Conservation (phyloP, 2,797 vertebrate species). For the Paratrypauchen microcephalus region DNA sequence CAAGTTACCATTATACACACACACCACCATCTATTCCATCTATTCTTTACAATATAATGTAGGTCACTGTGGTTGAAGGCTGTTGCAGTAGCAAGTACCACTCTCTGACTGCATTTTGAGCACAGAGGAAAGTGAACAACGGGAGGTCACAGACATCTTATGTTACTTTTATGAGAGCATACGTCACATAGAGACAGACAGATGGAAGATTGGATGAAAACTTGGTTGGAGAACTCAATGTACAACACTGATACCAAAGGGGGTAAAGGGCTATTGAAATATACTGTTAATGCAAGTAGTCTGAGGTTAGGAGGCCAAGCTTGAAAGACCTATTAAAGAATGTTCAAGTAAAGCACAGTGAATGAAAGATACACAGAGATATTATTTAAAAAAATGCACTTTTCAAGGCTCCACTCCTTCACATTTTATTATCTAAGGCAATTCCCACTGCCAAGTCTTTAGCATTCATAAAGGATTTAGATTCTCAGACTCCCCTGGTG, state of each 20-base stretch:
- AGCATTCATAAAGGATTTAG: slow-evolving; percentile 3
- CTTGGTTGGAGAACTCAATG: slow-evolving; percentile 22
- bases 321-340: slow-evolving; percentile 49
- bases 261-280: slow-evolving; percentile 13
- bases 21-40: no score
- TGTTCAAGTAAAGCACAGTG: slow-evolving; percentile 35
- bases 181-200: slow-evolving; percentile 8
- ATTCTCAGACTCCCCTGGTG: not conserved
- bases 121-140: not conserved
- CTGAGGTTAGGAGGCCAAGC: slow-evolving; percentile 45
- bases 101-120: slow-evolving; percentile 1
- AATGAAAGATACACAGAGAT: slow-evolving; percentile 19
- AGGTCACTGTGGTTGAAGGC: not conserved
- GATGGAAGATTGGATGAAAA: slow-evolving; percentile 20
- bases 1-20: not conserved
- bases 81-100: not conserved
- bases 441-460: slow-evolving; percentile 17
- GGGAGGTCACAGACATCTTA: slow-evolving; percentile 28
- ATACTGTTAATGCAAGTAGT: slow-evolving; percentile 38
- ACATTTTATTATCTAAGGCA: slow-evolving; percentile 23
- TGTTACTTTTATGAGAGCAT: slow-evolving; percentile 47
- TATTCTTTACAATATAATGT: not conserved
- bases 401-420: slow-evolving; percentile 8
- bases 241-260: slow-evolving; percentile 20
- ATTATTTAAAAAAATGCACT: not conserved